Evolutionary conservation across 1,140 invertebrate genomes (phyloP), one percentile per base, ranked within the genome.

Genomic region (Drosophila ercepeae): DNA sequence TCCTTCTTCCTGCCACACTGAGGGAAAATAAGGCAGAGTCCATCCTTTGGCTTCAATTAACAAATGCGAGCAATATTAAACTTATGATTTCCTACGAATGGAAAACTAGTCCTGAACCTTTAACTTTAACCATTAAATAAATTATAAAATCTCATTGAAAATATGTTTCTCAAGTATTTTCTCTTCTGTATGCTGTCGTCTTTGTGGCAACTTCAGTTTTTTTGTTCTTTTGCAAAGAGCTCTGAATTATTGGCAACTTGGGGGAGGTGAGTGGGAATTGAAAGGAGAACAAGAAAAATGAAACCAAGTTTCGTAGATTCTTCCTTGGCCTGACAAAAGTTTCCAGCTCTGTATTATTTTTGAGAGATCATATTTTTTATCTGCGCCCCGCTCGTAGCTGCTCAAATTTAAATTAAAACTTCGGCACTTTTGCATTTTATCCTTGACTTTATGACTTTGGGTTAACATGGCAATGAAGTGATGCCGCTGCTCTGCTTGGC

Each of bases 341-440:
- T 61, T 44, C 27, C 14, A 46, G 54, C 61, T 64, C 42, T 51
- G 53, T 78, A 51, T 58, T 75, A 58, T 51, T 18, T 82, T 55
- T 42, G 55, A 63, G 14, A 45, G 46, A 55, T 60, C 63, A 70
- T 70, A 59, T 79, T 70, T 72, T 49, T 58, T 70, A 71, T 64
- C 39, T 57, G 50, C 45, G 23, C 32, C 73, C 14, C 50, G 29
- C 27, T 58, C 50, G 45, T 51, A 51, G 59, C 41, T 57, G 34
- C 55, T 71, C 69, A 88, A 86, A 88, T 89, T 88, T 88, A 88
- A 88, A 88, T 88, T 88, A 88, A 88, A 88, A 88, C 74, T 88
- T 89, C 70, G 74, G 64, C 83, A 88, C 70, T 88, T 63, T 88
- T 82, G 65, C 78, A 88, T 88, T 88, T 76, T 88, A 88, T 82